Percentiles rank a stretch among this genome's conserved stretches.
Evolutionary conservation across 1,140 invertebrate species (phyloP).

Genomic region (Drosophila nikananu): DNA sequence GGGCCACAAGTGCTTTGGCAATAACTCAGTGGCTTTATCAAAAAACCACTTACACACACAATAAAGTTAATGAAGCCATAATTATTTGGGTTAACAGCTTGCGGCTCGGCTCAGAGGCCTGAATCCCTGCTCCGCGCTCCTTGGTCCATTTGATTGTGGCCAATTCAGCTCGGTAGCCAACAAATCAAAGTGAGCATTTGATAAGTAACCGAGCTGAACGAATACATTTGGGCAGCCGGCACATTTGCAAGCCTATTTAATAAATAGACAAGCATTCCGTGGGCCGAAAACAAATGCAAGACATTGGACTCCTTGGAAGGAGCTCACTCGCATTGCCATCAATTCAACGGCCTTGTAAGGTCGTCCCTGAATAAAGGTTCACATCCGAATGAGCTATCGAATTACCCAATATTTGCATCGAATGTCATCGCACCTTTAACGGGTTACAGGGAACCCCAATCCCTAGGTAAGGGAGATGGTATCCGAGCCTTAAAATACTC

Average conservation of each 20-base stretch:
- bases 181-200: constrained; percentile 73
- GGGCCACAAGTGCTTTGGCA: constrained; percentile 51
- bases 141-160: constrained; percentile 61
- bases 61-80: constrained; percentile 83
- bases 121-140: constrained; percentile 1
- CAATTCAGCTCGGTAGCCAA: constrained; percentile 58
- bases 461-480: background rate
- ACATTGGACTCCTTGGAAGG: constrained; percentile 12
- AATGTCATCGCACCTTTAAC: constrained; percentile 21
- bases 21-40: constrained; percentile 80
- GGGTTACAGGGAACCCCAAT: background rate
- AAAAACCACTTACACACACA: constrained; percentile 83
- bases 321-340: constrained; percentile 7
- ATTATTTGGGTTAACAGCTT: constrained; percentile 84
- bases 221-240: constrained; percentile 34
- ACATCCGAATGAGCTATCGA: constrained; percentile 26
- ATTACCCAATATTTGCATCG: constrained; percentile 28
- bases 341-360: constrained; percentile 15
- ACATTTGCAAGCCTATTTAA: constrained; percentile 81
- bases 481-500: background rate
- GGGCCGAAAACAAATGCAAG: constrained; percentile 41
- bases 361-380: constrained; percentile 10
- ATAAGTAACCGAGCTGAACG: constrained; percentile 61
- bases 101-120: constrained; percentile 50
- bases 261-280: constrained; percentile 67